Conservation (phyloP, 1,140 invertebrate genomes). For the Hesperophylax magnus region DNA sequence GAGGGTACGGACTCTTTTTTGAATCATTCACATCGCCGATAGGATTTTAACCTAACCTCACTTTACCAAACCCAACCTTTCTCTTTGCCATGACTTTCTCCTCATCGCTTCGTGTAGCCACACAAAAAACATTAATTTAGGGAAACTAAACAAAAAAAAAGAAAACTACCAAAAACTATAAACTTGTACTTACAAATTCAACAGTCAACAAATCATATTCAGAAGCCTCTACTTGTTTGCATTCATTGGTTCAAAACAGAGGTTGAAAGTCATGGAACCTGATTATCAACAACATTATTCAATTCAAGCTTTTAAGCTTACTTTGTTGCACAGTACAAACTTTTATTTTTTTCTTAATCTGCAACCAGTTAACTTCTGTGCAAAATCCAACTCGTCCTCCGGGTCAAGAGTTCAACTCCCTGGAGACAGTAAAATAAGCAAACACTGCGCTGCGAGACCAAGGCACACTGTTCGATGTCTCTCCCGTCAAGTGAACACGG, state of each 20-base stretch:
- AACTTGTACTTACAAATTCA: no score
- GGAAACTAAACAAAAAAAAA: no score
- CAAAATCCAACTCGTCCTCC: background rate
- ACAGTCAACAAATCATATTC: background rate
- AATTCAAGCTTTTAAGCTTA: background rate
- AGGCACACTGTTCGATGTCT: no score
- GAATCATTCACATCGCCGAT: no score
- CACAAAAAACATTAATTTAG: background rate
- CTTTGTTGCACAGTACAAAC: background rate
- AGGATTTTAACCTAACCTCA: no score
- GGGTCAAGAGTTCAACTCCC: conserved; percentile 3
- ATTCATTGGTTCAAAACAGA: background rate
- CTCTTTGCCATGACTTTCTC: no score
- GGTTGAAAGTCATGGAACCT: background rate
- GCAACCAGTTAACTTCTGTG: background rate
- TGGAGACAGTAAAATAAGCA: background rate
- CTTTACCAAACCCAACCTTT: no score
- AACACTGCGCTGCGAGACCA: background rate
- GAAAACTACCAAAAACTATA: background rate
- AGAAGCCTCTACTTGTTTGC: background rate
- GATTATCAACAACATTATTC: background rate
- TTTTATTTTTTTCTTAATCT: background rate
- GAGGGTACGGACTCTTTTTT: no score
- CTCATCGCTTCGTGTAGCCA: no score
- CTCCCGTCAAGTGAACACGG: no score